Evolutionary conservation across 2,797 vertebrate species (phyloP), one percentile per base, ranked within the genome.

Genomic region (Myotis myotis): DNA sequence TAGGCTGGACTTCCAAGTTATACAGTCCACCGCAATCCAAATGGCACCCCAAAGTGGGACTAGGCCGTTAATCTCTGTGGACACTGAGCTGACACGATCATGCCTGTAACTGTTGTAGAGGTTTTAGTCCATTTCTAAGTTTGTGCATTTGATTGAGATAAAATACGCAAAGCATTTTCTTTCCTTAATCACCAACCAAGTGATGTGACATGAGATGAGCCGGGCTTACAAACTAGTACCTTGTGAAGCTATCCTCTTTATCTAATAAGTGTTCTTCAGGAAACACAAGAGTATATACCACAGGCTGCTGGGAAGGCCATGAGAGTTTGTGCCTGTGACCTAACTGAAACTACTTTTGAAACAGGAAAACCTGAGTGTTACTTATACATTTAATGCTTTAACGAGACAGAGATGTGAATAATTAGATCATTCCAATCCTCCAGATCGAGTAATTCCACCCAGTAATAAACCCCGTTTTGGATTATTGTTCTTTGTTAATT

Each of bases 401-500:
- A 80, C 5, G 81, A 95, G 30, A 44, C 49, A 93, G 86, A 92
- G 78, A 88, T 30, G 11, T 70, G 81, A 95, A 91, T 53, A 87
- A 91, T 86, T 44, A 94, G 81, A 93, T 93, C 53, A 91, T 81
- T 91, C 83, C 75, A 91, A 94, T 80, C 57, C 55, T 57, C 83
- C 72, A 81, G 83, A 88, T 28, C 76, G 76, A 93, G n/a, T 74
- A 85, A 93, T 91, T 62, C 92, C 53, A 70, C 51, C 55, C 47
- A 55, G 89, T 90, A 91, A 92, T 95, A 80, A 95, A 95, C 49
- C 33, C 17, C 84, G 93, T 71, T 93, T 94, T 90, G 62, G 74
- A 94, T 83, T 93, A 95, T 94, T 95, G 82, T 81, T 81, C 89
- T 96, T 96, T 95, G 87, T 96, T 30, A 62, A 62, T 97, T 96